Evolutionary conservation across 2,113 vertebrate species (phyloP), one percentile per base, ranked within the genome.

Genomic region (Thymallus thymallus): DNA sequence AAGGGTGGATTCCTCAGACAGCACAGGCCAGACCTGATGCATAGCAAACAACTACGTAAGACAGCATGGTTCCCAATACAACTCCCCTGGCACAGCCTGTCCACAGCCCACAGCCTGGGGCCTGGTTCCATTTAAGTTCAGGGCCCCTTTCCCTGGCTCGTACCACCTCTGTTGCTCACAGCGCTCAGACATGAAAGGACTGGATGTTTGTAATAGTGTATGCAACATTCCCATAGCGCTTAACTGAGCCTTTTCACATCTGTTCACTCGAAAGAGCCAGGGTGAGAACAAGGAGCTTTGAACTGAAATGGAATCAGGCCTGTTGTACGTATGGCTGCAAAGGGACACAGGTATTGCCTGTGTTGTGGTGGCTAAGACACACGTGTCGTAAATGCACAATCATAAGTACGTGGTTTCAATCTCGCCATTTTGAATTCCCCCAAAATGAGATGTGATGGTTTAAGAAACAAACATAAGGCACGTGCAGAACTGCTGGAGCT

Each of bases 381-480:
- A 77, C 63, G 76, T 7, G 74, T 87, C 80, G 22, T 22, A 61
- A 83, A 79, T 83, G 77, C 72, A 88, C 86, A 82, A 82, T 88
- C 84, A 68, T 77, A 76, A 80, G 80, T 45, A 78, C 82, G 78
- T 84, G 66, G 81, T 74, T 77, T 80, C 64, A 64, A 72, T 79
- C 76, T 82, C 16, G 84, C 80, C 76, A 73, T 71, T 85, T 72
- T 67, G 72, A 86, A 71, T 83, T 86, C 68, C 72, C 87, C 73
- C 69, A 18, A 9, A 79, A 72, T 92, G 80, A 87, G 91, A 91
- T 88, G 81, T 88, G 85, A 90, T 86, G 82, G 85, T 89, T 85
- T 89, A 75, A 90, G 82, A 91, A 90, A 92, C 79, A 91, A 91
- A 93, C 91, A 90, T 93, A 94, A 94, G 93, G 93, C 93, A 94